Base-by-base conservation (phyloP, 2,113 vertebrate genomes). In the Capreolus pygargus region DNA sequence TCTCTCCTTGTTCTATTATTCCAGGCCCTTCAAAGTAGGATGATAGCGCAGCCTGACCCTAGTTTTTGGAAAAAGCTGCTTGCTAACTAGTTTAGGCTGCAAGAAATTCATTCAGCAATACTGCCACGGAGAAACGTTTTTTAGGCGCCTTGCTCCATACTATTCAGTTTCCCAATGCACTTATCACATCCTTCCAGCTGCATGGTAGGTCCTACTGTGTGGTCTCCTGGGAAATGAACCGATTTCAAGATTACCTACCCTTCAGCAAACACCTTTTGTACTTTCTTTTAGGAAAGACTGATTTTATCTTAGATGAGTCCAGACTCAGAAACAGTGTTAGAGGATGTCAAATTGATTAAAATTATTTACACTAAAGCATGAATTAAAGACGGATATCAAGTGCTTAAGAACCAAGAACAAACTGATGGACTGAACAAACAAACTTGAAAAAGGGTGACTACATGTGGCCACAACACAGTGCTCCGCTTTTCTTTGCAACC, bases 321-420 rank as follows among this genome's bases (percentile, higher is more conserved):
- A 74, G 60, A 39, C 23, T 50, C 47, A 78, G 57, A 67, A 19
- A 96, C 27, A 6, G n/a, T 94, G 57, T 33, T n/a, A 79, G 28
- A 50, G 67, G 84, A 89, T 54, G 2, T 79, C n/a, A 90, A 87
- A 23, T 14, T 16, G 39, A 83, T 54, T 90, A 86, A 90, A 92
- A 88, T 95, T 86, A 55, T 94, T 81, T 92, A 94, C n/a, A 78
- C 10, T 27, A n/a, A 86, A 3, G 33, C n/a, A 86, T 30, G 28
- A 74, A 70, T 50, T 58, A 92, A 47, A 57, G 61, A 70, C 5
- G 17, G 45, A 43, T 70, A 58, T 23, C 36, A 88, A 57, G 33
- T 74, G 28, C 67, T 94, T 84, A 93, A 54, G 47, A 97, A 95
- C 58, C 92, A 79, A 86, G 28, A 86, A 83, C 28, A 76, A 91